Base-by-base conservation (phyloP, 2,888 invertebrate species). In the Dorcus parallelipipedus region DNA sequence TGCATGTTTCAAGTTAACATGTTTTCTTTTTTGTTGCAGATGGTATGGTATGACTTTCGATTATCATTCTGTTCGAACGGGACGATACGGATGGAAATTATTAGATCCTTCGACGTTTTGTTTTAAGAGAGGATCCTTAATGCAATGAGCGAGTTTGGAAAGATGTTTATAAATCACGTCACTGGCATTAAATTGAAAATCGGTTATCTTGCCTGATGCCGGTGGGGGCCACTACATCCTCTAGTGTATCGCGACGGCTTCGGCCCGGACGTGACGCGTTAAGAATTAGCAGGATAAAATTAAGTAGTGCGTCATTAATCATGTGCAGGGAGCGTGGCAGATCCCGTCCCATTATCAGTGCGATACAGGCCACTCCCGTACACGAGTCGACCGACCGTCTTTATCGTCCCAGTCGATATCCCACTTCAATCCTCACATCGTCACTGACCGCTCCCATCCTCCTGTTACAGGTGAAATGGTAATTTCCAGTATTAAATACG, bases 401-500 rank as follows among this genome's bases (percentile, higher is more conserved):
- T 33, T 33, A 33, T 33, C 26, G 26, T 33, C 26, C 26, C 26
- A 6, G 26, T 33, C 26, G 26, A 33, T 33, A 33, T 33, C 26
- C 65, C 66, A 56, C 26, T 58, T 60, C 65, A 58, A 72, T 73
- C 74, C 74, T 74, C 75, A 70, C 70, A 67, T 69, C 65, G 69
- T 65, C 69, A 69, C 69, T 70, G 68, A 70, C 71, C 72, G 71
- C 73, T 73, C 75, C 71, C 71, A 45, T 41, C n/a, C 43, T 38
- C 49, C 52, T 66, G 64, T 75, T 76, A 79, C 81, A 89, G 89
- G 86, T 79, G 89, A 88, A 73, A 92, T 93, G 92, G 88, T 93
- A 74, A 89, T 93, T 72, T 87, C 89, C 0, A 91, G 90, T 63
- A 82, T 79, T 66, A 91, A 91, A 75, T 90, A 91, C 76, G 89